Percentiles rank a stretch among this genome's conserved stretches.
Conservation (phyloP, 2,888 invertebrate genomes). For the Chrysotoxum bicinctum region DNA sequence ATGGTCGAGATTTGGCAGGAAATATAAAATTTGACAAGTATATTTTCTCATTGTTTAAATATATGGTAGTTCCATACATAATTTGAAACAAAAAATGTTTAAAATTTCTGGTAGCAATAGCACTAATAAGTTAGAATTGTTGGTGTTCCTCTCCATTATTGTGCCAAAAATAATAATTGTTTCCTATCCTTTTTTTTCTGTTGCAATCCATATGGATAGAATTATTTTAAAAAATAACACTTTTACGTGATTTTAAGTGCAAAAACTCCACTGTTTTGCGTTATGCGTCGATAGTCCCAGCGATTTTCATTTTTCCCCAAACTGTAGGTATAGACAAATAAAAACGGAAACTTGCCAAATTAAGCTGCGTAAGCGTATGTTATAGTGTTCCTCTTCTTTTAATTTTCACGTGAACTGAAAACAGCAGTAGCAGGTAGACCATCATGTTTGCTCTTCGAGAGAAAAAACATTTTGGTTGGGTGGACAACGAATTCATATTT, state of each 20-base stretch:
- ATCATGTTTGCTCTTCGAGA: conserved; percentile 23
- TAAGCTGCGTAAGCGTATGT: conserved; percentile 38
- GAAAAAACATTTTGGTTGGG: conserved; percentile 40
- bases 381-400: neutral
- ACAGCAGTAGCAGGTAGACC: conserved; percentile 4
- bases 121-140: no score
- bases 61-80: no score
- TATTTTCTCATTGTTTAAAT: no score
- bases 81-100: no score
- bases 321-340: conserved; percentile 13
- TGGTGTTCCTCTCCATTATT: no score
- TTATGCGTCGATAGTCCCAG: conserved; percentile 12
- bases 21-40: no score
- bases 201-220: no score
- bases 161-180: no score
- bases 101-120: no score
- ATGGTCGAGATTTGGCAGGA: neutral
- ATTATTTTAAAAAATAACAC: neutral
- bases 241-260: neutral
- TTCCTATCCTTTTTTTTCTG: no score
- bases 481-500: conserved; percentile 31
- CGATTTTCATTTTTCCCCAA: conserved; percentile 19
- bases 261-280: neutral
- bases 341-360: neutral
- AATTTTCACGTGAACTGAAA: conserved; percentile 41